Evolutionary conservation across 2,797 vertebrate genomes (phyloP).

Genomic region (Lithobates sylvaticus): DNA sequence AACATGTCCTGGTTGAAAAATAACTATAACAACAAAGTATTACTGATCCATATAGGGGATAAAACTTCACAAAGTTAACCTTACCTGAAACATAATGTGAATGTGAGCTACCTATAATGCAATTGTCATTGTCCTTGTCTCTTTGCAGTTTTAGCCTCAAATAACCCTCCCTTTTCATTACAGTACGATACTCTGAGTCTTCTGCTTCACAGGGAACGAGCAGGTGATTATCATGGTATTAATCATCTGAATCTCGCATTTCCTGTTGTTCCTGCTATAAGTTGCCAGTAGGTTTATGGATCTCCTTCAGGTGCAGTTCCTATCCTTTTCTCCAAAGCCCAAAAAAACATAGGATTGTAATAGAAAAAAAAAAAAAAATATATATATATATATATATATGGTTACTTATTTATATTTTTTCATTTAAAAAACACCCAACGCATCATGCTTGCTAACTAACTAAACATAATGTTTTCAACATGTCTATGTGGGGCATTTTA

Average conservation of each 20-base stretch:
- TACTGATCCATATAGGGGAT: background rate
- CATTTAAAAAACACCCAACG: background rate
- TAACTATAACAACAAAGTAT: background rate
- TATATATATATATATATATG: too few species aligned
- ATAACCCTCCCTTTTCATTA: slow-evolving; percentile 17
- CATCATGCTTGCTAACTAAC: too few species aligned
- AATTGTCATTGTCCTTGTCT: slow-evolving; percentile 29
- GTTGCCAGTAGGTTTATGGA: background rate
- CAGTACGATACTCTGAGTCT: background rate
- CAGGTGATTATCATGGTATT: slow-evolving; percentile 29
- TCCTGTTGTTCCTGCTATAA: slow-evolving; percentile 15
- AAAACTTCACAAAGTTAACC: background rate
- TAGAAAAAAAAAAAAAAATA: too few species aligned
- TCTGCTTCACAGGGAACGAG: slow-evolving; percentile 5
- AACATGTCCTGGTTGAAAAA: background rate
- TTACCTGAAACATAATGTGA: background rate
- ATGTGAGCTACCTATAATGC: background rate
- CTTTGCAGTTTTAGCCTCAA: slow-evolving; percentile 2
- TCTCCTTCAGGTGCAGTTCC: background rate
- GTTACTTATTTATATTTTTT: background rate
- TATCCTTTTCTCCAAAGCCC: background rate
- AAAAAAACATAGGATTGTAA: background rate
- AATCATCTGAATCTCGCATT: slow-evolving; percentile 25
- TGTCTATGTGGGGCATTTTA: too few species aligned
- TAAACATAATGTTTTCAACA: background rate